These are phyloP conservation scores for Ichneumoninae sp. DNA, from an alignment of 2,888 invertebrate species.

Conservation along the genomic window DNA sequence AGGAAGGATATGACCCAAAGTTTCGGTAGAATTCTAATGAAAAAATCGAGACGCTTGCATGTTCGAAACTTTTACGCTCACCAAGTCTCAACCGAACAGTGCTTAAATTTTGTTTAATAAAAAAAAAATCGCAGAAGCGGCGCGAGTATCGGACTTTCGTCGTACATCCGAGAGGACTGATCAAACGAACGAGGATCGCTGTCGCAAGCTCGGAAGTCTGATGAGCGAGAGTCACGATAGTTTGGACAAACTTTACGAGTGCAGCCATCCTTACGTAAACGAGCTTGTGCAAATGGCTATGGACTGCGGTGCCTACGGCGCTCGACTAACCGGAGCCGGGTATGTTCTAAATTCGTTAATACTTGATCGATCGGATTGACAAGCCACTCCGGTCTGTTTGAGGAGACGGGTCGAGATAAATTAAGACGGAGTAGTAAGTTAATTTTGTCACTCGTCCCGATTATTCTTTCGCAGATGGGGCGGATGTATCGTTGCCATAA, in stretches of 20 bases:
- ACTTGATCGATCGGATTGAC: conserved; percentile 27
- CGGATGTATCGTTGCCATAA: conserved; percentile 96
- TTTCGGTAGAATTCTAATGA: neutral
- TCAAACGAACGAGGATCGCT: conserved; percentile 80
- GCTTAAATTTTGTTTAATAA: conserved; percentile 12
- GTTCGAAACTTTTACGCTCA: neutral
- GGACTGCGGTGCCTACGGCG: conserved; percentile 89
- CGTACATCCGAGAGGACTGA: conserved; percentile 76
- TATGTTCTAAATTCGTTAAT: conserved; percentile 77
- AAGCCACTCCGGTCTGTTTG: neutral
- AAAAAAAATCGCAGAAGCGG: conserved; percentile 89
- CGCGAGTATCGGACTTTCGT: conserved; percentile 88
- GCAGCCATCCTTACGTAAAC: conserved; percentile 96
- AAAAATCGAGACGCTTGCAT: neutral
- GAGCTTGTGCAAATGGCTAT: conserved; percentile 90
- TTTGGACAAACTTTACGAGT: conserved; percentile 94
- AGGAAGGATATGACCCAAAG: neutral
- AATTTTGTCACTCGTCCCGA: conserved; percentile 24
- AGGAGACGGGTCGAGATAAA: neutral
- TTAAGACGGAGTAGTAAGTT: conserved; percentile 8
- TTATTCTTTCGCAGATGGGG: conserved; percentile 91
- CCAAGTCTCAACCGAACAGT: neutral
- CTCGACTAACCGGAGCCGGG: conserved; percentile 98
- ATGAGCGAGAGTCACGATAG: conserved; percentile 97
- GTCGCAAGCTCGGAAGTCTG: conserved; percentile 89